phyloP scores from a whole-genome alignment of 2,888 invertebrate species.

The Hyalella azteca region DNA sequence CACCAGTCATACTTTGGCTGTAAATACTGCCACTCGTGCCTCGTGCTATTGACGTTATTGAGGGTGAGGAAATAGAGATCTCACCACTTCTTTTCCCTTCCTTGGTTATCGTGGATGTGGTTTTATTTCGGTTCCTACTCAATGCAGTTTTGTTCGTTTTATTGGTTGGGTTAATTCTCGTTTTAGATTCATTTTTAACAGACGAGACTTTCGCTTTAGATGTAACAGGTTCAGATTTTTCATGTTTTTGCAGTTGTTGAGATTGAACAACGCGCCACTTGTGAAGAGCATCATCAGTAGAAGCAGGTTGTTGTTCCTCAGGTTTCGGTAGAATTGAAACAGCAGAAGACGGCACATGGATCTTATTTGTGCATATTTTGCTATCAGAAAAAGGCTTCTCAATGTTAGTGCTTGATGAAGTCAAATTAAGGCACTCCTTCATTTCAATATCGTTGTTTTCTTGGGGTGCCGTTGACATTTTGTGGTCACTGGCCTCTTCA shows the following conservation, averaged over 20 bases:
- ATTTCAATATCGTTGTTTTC: no score
- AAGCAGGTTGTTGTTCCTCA: background rate
- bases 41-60: background rate
- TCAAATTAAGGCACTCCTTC: no score
- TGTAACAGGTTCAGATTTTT: background rate
- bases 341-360: no score
- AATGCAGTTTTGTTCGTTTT: background rate
- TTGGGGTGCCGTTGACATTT: no score
- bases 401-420: no score
- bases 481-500: no score
- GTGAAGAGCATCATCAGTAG: background rate
- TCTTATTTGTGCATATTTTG: no score
- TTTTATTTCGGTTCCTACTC: background rate
- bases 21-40: conserved; percentile 14
- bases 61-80: background rate
- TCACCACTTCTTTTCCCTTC: background rate
- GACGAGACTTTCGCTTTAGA: background rate
- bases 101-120: background rate
- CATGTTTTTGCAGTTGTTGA: conserved; percentile 2
- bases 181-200: background rate
- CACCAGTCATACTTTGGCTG: conserved; percentile 12
- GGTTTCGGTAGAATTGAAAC: background rate
- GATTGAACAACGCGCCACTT: conserved; percentile 4
- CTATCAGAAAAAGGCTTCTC: no score
- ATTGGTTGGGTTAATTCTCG: background rate